A percentile compares a stretch with the other conserved stretches of the same genome.
These are phyloP conservation scores for Brachionichthys hirsutus DNA, from an alignment of 2,113 vertebrate genomes.

Conservation along the genomic window DNA sequence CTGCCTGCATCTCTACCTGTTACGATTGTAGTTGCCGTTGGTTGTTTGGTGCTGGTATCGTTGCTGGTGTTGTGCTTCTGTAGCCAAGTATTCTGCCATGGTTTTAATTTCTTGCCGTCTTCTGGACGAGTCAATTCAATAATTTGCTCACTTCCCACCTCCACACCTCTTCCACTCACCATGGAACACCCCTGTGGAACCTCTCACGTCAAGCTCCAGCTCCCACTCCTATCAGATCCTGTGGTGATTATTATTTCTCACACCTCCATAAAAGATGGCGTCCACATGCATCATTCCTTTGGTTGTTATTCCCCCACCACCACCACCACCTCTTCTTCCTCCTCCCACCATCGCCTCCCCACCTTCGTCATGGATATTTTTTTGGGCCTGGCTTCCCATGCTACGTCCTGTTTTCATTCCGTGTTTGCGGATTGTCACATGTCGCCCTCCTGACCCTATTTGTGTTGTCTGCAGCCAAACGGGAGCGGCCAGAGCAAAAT, in stretches of 20 bases:
- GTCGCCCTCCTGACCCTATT: constrained; percentile 90
- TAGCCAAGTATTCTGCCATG: constrained; percentile 67
- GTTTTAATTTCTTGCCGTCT: constrained; percentile 74
- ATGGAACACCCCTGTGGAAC: constrained; percentile 63
- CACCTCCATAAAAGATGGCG: constrained; percentile 72
- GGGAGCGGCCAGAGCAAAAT: constrained; percentile 97
- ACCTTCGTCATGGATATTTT: constrained; percentile 68
- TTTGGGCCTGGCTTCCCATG: constrained; percentile 62
- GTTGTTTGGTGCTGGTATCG: constrained; percentile 66
- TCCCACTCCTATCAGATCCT: constrained; percentile 60
- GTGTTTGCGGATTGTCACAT: constrained; percentile 77
- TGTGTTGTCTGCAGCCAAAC: constrained; percentile 97
- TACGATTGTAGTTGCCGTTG: constrained; percentile 61
- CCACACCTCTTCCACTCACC: constrained; percentile 59
- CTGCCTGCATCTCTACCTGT: constrained; percentile 63
- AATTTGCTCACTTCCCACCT: constrained; percentile 56
- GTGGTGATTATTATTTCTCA: constrained; percentile 74
- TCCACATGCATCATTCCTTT: constrained; percentile 75
- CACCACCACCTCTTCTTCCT: constrained; percentile 55
- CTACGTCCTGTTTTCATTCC: constrained; percentile 69
- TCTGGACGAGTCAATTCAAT: constrained; percentile 62
- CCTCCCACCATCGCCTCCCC: constrained; percentile 54
- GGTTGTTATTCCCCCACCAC: constrained; percentile 62
- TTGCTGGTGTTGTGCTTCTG: constrained; percentile 71
- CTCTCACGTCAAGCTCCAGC: constrained; percentile 59